Evolutionary conservation across 2,113 vertebrate genomes (phyloP), one percentile per base, ranked within the genome.

Genomic region (Lipotes vexillifer): DNA sequence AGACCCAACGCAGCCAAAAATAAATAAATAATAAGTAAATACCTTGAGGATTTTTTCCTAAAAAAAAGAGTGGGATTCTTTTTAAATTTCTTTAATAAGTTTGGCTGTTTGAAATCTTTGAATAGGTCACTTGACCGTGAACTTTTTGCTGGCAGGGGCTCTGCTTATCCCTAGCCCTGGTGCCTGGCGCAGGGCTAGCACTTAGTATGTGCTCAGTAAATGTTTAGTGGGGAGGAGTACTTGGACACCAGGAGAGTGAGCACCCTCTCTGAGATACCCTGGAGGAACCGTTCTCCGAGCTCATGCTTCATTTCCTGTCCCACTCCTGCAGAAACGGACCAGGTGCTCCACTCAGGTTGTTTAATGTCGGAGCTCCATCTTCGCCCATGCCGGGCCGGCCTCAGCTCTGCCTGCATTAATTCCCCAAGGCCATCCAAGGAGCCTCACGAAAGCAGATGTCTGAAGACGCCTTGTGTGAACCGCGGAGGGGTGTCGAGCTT

Each of bases 221-320:
- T 23, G 23, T 33, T 18, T 10, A 1, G 4, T 9, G 41, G 12
- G 46, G 44, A 20, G 6, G 13, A 2, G 12, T 21, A 0, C 38
- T 3, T 1, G 1, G 20, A n/a, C 2, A 33, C 72, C 33, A 0
- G 63, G 27, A 7, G 8, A 46, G 49, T 1, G 6, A 14, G 6
- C 1, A 0, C 8, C 61, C 75, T n/a, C 21, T 0, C 10, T 0
- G 9, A 3, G 69, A 11, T 0, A 5, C 33, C 80, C 31, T 5
- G 1, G 36, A 49, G 74, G 72, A 77, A 1, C 59, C 6, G 2
- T 11, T 2, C 74, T 71, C 63, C 0, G 1, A 61, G 71, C 87
- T 65, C 46, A 0, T 0, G 38, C 72, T 92, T 59, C 66, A 14
- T 21, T 59, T 84, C 55, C 21, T 1, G 0, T 12, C 71, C 52